phyloP scores from a whole-genome alignment of 2,797 vertebrate species.

The Pempheris klunzingeri region DNA sequence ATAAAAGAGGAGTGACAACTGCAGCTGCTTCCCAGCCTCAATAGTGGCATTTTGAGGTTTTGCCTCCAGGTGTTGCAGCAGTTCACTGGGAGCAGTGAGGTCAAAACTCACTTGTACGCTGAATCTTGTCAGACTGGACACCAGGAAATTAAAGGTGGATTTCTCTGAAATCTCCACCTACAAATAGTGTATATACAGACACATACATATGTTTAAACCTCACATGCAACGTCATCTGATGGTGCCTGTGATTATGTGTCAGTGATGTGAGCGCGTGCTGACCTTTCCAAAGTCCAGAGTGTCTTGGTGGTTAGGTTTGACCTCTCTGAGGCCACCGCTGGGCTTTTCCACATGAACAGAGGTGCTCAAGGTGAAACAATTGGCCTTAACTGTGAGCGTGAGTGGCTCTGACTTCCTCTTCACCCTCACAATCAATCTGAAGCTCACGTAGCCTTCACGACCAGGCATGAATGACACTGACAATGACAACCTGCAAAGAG shows the following conservation, averaged over 20 bases:
- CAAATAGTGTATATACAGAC: neutral
- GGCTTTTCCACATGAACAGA: constrained; percentile 82
- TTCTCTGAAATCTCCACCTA: constrained; percentile 89
- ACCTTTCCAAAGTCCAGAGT: constrained; percentile 88
- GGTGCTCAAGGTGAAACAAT: constrained; percentile 80
- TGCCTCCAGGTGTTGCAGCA: constrained; percentile 80
- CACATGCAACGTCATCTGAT: neutral
- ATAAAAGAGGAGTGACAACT: constrained; percentile 81
- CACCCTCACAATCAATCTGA: constrained; percentile 86
- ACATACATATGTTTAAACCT: neutral
- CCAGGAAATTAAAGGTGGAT: constrained; percentile 77
- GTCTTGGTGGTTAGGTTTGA: constrained; percentile 73
- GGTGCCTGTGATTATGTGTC: neutral
- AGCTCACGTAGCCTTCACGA: constrained; percentile 85
- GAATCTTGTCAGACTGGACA: constrained; percentile 87
- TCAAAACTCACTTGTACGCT: constrained; percentile 85
- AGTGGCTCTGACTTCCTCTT: constrained; percentile 87
- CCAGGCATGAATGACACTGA: constrained; percentile 83
- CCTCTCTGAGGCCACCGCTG: constrained; percentile 65
- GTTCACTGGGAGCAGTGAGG: constrained; percentile 75
- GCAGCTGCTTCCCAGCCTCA: constrained; percentile 74
- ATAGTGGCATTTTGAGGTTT: constrained; percentile 71
- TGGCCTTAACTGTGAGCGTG: constrained; percentile 87
- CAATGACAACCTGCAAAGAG: constrained; percentile 84
- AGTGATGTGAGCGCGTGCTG: constrained; percentile 10